Conservation (phyloP, 2,888 invertebrate species). For the Drosophila anomalipes region DNA sequence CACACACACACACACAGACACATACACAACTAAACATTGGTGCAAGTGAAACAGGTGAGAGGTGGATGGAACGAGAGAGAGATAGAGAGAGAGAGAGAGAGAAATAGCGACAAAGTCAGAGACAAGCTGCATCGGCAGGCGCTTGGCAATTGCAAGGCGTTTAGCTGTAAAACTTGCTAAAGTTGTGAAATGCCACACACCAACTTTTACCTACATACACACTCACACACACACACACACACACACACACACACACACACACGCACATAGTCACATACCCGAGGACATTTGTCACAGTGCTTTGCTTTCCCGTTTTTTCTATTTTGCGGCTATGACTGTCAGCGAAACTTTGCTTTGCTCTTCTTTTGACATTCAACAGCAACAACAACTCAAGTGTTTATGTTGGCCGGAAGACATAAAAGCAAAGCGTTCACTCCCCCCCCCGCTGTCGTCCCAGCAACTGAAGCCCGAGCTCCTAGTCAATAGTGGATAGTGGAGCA, state of each 20-base stretch:
- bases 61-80: not conserved
- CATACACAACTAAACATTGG: conserved; percentile 2
- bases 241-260: conserved; percentile 30
- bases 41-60: conserved; percentile 41
- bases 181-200: conserved; percentile 64
- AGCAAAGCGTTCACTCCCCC: conserved; percentile 49
- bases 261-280: conserved; percentile 37
- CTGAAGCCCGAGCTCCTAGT: conserved; percentile 2
- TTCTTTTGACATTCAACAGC: conserved; percentile 58
- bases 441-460: conserved; percentile 2
- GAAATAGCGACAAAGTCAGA: conserved; percentile 19
- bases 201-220: conserved; percentile 59
- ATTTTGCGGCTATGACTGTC: conserved; percentile 67
- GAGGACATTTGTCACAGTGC: conserved; percentile 74
- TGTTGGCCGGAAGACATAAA: conserved; percentile 83
- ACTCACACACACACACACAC: no score
- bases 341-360: conserved; percentile 70
- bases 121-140: conserved; percentile 48
- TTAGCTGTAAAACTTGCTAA: conserved; percentile 77
- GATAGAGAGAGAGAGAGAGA: not conserved
- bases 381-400: conserved; percentile 77
- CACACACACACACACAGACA: conserved; percentile 23
- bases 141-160: conserved; percentile 77
- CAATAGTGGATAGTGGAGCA: conserved; percentile 46
- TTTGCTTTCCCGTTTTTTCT: conserved; percentile 32